Base-by-base conservation (phyloP, 2,113 vertebrate species). In the Nymphicus hollandicus region DNA sequence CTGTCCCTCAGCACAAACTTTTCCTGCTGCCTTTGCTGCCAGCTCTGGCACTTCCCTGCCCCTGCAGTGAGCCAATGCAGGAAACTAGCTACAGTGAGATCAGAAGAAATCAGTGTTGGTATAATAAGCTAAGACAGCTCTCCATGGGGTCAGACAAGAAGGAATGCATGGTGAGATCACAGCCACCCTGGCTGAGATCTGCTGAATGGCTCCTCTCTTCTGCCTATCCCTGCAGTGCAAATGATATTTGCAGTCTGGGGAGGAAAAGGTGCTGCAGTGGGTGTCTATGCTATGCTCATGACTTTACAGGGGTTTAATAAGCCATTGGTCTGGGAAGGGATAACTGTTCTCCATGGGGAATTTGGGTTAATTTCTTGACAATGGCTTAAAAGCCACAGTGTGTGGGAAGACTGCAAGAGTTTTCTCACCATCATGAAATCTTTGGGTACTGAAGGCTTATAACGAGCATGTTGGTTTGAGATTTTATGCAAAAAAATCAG, bases 401-500 rank as follows among this genome's bases (percentile, higher is more conserved):
- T 29, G 50, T 27, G 47, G 39, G 47, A 37, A 80, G 69, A 29
- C 70, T 83, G 43, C 31, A 91, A 39, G 63, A 91, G 33, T 17
- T 31, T 84, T 95, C 81, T 81, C 73, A 60, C 37, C 80, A 41
- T 65, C 20, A 7, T 13, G 7, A 50, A 71, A 71, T 43, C 33
- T 91, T 66, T 50, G 12, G 14, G 43, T 70, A 29, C 69, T 7
- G 15, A 83, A 50, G 39, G 60, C 72, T 85, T 82, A 19, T 65
- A 90, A 90, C 41, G 74, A 47, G 39, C 3, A 1, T 31, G 25
- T 43, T 88, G 64, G 31, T 78, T 82, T 90, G 80, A 80, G 92
- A 74, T 86, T 86, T 71, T 82, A 39, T 72, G 79, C 66, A 82
- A 58, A 39, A 93, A 84, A 56, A 56, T 73, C 79, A 71, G 24